Conservation (phyloP, 2,888 invertebrate genomes). For the Acanthosepion pharaonis region DNA sequence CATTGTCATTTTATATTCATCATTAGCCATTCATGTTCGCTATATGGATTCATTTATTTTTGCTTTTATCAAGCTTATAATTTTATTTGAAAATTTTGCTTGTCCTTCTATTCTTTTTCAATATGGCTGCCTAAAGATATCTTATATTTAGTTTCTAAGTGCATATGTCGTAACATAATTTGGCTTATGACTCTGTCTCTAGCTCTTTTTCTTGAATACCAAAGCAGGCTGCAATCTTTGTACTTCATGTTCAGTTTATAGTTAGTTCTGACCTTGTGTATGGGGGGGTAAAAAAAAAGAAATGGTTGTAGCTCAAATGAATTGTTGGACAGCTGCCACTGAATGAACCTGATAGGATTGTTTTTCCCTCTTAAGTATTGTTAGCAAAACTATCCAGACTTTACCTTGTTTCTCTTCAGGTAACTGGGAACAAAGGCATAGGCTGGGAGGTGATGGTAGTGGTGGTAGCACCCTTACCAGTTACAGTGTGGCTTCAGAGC, state of each 20-base stretch:
- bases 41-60: no score
- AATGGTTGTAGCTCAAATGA: not conserved
- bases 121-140: no score
- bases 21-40: no score
- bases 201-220: not conserved
- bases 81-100: no score
- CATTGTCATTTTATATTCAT: no score
- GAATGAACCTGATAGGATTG: not conserved
- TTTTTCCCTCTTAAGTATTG: not conserved
- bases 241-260: constrained; percentile 1
- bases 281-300: not conserved
- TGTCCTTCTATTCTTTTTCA: no score
- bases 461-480: not conserved
- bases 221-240: not conserved
- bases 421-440: not conserved
- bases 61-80: no score
- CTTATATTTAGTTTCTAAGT: not conserved
- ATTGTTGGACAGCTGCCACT: not conserved
- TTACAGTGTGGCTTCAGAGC: not conserved
- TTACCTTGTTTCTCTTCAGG: not conserved
- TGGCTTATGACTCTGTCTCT: not conserved
- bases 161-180: not conserved
- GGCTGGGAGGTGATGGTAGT: not conserved
- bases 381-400: not conserved
- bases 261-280: not conserved